Base-by-base conservation (phyloP, 2,113 vertebrate genomes). In the Calidris pugnax region DNA sequence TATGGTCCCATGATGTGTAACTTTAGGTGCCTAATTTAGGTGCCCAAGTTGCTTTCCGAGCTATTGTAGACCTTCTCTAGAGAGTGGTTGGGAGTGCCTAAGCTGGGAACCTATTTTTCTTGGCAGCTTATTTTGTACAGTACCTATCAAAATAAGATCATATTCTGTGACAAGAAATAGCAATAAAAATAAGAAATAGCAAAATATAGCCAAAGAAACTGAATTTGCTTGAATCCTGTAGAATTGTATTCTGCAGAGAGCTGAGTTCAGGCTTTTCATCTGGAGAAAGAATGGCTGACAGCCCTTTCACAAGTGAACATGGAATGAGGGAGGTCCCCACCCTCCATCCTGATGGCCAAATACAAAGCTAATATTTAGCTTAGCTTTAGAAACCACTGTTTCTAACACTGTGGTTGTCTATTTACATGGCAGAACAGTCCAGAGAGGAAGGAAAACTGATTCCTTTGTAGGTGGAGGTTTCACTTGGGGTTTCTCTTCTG, bases 181-280 rank as follows among this genome's bases (percentile, higher is more conserved):
- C 66, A 90, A 24, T 85, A 80, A 89, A 91, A 86, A 81, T 41
- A 84, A 67, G 68, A 89, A 78, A 78, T 64, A 55, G 47, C 37
- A 78, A 91, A 93, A 59, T 78, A 51, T 30, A 75, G 53, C 53
- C 92, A 7, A 11, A 69, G 85, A 75, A 94, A 10, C 73, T 82
- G 91, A 91, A 92, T 92, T 95, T 64, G 16, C 73, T 89, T 39
- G 69, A 89, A 47, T 89, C 43, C 37, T 87, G 39, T 75, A 72
- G 56, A 88, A 79, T 0, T 78, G 9, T 56, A 10, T 93, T 84
- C 87, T 89, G 33, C n/a, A 81, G 86, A 89, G 47, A 68, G 69
- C 60, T 51, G 30, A 90, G 26, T 81, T 7, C 69, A 75, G 66
- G 17, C 48, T 87, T 94, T 41, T 85, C 47, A 72, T 32, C 30